phyloP scores from a whole-genome alignment of 2,113 vertebrate species.

The Cheirogaleus medius region DNA sequence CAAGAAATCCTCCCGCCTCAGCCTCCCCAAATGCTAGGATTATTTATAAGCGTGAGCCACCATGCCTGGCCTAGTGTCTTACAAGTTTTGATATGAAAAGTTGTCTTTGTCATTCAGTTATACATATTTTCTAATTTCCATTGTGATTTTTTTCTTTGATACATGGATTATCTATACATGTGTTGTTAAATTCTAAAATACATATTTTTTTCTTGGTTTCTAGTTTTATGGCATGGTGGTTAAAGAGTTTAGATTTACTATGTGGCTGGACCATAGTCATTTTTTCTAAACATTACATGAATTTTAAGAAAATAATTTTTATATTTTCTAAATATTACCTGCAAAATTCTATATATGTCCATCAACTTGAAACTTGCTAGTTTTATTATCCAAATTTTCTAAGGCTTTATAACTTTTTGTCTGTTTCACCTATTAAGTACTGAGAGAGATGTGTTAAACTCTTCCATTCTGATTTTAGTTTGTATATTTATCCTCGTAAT shows the following conservation, averaged over 20 bases:
- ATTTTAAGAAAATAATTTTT: constrained; percentile 6
- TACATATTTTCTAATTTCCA: not conserved
- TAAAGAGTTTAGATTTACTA: not conserved
- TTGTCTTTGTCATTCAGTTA: not conserved
- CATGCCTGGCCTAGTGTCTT: not conserved
- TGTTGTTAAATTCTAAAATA: not conserved
- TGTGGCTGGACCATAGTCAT: not conserved
- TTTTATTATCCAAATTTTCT: not conserved
- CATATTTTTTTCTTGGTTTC: not conserved
- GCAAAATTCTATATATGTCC: not conserved
- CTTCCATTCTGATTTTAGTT: not conserved
- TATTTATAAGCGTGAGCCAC: too few relatives aligned
- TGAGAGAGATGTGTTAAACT: not conserved
- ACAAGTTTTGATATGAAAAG: not conserved
- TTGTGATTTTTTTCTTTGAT: not conserved
- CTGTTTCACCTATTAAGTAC: not conserved
- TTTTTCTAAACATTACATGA: not conserved
- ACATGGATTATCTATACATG: not conserved
- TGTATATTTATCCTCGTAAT: not conserved
- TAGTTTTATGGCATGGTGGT: not conserved
- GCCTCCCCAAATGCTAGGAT: too few relatives aligned
- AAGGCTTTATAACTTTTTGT: not conserved
- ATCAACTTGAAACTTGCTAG: not conserved
- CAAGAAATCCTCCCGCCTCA: too few relatives aligned
- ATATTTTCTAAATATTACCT: not conserved